These are phyloP conservation scores for Melinaea menophilus DNA, from an alignment of 2,888 invertebrate species.

Conservation along the genomic window DNA sequence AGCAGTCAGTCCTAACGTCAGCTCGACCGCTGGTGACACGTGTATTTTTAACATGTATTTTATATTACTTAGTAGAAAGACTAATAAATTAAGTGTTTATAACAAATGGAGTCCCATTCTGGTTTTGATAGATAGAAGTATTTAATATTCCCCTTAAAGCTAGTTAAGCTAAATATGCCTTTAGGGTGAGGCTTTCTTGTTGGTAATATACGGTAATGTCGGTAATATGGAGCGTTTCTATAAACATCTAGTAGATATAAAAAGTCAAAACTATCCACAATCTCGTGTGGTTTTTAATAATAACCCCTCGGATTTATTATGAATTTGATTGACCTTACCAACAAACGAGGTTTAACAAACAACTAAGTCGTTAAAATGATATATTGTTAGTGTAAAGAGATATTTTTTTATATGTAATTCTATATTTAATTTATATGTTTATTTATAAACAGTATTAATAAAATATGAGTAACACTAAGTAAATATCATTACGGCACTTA, in stretches of 20 bases:
- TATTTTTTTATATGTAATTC: too few species aligned
- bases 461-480: not conserved
- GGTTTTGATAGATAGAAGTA: not conserved
- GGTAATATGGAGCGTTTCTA: not conserved
- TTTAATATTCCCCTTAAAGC: slow-evolving; percentile 1
- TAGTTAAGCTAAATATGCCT: not conserved
- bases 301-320: slow-evolving; percentile 45
- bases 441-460: not conserved
- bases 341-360: slow-evolving; percentile 1
- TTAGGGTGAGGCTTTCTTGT: not conserved
- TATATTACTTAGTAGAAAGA: too few species aligned
- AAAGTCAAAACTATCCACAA: too few species aligned
- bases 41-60: slow-evolving; percentile 13
- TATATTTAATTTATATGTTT: too few species aligned
- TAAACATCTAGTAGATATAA: too few species aligned
- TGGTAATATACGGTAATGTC: slow-evolving; percentile 2
- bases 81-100: too few species aligned
- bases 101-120: too few species aligned
- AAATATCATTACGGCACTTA: slow-evolving; percentile 9
- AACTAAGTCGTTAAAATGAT: too few species aligned
- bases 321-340: slow-evolving; percentile 54
- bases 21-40: slow-evolving; percentile 43
- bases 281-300: slow-evolving; percentile 10
- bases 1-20: slow-evolving; percentile 9
- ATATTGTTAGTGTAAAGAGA: too few species aligned